Evolutionary conservation across 2,888 invertebrate species (phyloP).

Genomic region (Drosophila rellima): DNA sequence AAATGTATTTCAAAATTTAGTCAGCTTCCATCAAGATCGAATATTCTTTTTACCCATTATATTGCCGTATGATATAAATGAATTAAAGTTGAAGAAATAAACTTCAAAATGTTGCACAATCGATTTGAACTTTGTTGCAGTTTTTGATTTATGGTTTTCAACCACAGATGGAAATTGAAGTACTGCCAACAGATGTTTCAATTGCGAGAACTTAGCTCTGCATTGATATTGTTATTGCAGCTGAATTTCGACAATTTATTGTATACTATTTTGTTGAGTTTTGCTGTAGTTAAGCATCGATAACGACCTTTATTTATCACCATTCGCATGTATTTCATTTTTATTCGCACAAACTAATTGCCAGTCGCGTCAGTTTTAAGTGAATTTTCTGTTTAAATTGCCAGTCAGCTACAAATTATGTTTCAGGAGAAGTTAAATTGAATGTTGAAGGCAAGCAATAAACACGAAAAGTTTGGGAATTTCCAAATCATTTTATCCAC

Average conservation of each 20-base stretch:
- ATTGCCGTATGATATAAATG: background rate
- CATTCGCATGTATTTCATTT: conserved; percentile 22
- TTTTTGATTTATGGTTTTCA: conserved; percentile 16
- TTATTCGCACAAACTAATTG: conserved; percentile 36
- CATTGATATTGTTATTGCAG: conserved; percentile 17
- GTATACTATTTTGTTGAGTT: conserved; percentile 34
- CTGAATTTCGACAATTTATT: conserved; percentile 43
- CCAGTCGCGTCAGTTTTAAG: conserved; percentile 14
- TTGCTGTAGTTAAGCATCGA: conserved; percentile 13
- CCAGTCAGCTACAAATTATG: background rate
- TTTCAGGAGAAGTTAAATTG: background rate
- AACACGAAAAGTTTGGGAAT: background rate
- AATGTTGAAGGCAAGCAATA: background rate
- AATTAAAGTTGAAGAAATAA: background rate
- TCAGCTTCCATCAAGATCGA: too few relatives aligned
- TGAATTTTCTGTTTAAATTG: conserved; percentile 16
- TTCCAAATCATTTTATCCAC: background rate
- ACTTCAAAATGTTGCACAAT: background rate
- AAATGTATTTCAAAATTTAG: background rate
- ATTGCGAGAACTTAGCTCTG: conserved; percentile 11
- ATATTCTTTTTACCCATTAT: background rate
- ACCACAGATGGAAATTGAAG: conserved; percentile 53
- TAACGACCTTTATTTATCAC: conserved; percentile 40
- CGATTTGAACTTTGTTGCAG: background rate
- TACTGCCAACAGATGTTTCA: conserved; percentile 32